Evolutionary conservation across 2,888 invertebrate species (phyloP), one percentile per base, ranked within the genome.

Genomic region (Aspidiotus destructor): DNA sequence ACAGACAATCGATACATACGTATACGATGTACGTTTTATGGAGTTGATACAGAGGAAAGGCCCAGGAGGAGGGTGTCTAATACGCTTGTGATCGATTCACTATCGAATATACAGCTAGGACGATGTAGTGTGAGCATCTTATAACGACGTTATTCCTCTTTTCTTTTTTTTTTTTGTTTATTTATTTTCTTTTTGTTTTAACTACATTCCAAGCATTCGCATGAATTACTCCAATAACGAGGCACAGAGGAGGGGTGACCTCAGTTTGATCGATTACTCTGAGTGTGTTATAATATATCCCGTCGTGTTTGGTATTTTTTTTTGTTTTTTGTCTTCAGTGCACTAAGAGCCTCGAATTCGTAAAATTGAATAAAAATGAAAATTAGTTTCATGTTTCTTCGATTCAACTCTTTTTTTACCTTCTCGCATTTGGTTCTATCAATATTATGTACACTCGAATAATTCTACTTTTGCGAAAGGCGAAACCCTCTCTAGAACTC

Each of bases 241-340:
- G 28, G 28, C 28, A 65, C 41, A 41, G 42, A 41, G 48, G 58
- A 44, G 44, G 53, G 53, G 63, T 53, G 41, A 65, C 57, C 48
- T 44, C 60, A 57, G 15, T 65, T 65, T 65, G 65, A 65, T 65
- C 65, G 65, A 65, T 65, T 65, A 58, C 48, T 48, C 58, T 28
- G 28, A 28, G 28, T 28, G 28, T 28, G 28, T 58, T 44, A 44
- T 58, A 57, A 65, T 65, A 57, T 55, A 58, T 65, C 58, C 44
- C 55, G 40, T 65, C 41, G 58, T 9, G 57, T 58, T 58, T 58
- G 17, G 17, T 28, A 17, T 55, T 15, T 15, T 15, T 3, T 48
- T 48, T 48, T 13, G 6, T 48, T 48, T n/a, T 48, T 48, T n/a
- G 11, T 48, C 48, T n/a, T 48, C 5, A 28, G 28, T 28, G 1